A percentile compares a stretch with the other conserved stretches of the same genome.
These are phyloP conservation scores for Criorhina ranunculi DNA, from an alignment of 2,888 invertebrate species.

Conservation along the genomic window DNA sequence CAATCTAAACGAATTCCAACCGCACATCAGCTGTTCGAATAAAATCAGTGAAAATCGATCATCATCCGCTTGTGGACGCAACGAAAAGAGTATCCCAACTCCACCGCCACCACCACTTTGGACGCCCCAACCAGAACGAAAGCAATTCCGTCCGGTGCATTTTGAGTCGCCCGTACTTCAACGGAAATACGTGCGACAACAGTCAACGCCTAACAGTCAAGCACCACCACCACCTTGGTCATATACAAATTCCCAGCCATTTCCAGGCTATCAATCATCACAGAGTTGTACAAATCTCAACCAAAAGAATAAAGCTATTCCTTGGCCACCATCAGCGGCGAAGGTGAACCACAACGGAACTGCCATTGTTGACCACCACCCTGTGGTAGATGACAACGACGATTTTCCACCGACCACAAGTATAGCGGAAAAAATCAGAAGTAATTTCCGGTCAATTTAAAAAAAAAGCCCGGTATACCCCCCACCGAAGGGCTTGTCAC, in stretches of 20 bases:
- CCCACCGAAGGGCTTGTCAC: slow-evolving; percentile 44
- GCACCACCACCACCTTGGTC: slow-evolving; percentile 79
- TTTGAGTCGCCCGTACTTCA: slow-evolving; percentile 89
- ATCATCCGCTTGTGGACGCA: slow-evolving; percentile 57
- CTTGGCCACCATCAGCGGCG: slow-evolving; percentile 78
- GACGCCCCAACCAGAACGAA: slow-evolving; percentile 91
- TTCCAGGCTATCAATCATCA: slow-evolving; percentile 85
- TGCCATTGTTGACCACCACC: slow-evolving; percentile 14
- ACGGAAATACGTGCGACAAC: slow-evolving; percentile 83
- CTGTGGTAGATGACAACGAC: slow-evolving; percentile 52
- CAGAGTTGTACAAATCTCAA: slow-evolving; percentile 86
- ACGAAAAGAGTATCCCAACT: slow-evolving; percentile 77
- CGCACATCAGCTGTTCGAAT: slow-evolving; percentile 83
- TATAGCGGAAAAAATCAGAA: slow-evolving; percentile 83
- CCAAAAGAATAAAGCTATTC: slow-evolving; percentile 81
- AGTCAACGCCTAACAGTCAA: slow-evolving; percentile 62
- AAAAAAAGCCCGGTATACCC: too few relatives aligned
- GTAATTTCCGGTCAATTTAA: slow-evolving; percentile 78
- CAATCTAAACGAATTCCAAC: slow-evolving; percentile 78
- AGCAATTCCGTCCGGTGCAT: slow-evolving; percentile 91
- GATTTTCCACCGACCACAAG: slow-evolving; percentile 79
- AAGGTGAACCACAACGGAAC: slow-evolving; percentile 43
- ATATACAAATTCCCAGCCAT: slow-evolving; percentile 74
- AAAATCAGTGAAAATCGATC: slow-evolving; percentile 79
- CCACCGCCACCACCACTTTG: slow-evolving; percentile 88